These are phyloP conservation scores for Phortica magna DNA, from an alignment of 2,888 invertebrate species.

Conservation along the genomic window DNA sequence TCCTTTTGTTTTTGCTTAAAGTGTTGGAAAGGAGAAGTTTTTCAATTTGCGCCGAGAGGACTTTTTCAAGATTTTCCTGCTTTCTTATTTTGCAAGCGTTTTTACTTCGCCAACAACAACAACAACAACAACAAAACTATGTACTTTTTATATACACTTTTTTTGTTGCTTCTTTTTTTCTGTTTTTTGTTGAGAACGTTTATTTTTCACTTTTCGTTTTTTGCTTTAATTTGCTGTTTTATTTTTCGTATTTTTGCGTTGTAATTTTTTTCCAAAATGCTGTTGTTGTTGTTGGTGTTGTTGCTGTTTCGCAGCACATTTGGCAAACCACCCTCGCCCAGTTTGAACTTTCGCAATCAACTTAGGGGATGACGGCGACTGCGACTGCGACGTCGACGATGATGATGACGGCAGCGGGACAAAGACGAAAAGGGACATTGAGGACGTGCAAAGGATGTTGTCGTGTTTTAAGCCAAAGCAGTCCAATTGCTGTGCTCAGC, in stretches of 20 bases:
- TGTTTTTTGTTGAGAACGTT: background rate
- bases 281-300: slow-evolving; percentile 33
- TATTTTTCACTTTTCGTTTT: slow-evolving; percentile 38
- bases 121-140: background rate
- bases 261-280: slow-evolving; percentile 2
- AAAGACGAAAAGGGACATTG: background rate
- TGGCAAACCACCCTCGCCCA: slow-evolving; percentile 62
- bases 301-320: slow-evolving; percentile 45
- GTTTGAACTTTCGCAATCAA: slow-evolving; percentile 31
- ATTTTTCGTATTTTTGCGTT: background rate
- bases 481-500: slow-evolving; percentile 2
- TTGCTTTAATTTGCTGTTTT: slow-evolving; percentile 48
- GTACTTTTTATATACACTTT: background rate
- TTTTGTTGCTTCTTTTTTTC: background rate
- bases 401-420: slow-evolving; percentile 32
- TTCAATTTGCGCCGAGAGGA: background rate
- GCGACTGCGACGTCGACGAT: slow-evolving; percentile 36
- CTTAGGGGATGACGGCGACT: slow-evolving; percentile 35
- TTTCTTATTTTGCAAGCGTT: background rate
- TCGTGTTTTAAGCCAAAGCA: slow-evolving; percentile 18
- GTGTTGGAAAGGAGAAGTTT: background rate
- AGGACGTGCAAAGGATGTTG: background rate
- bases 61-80: slow-evolving; percentile 57
- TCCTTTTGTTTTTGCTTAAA: slow-evolving; percentile 38
- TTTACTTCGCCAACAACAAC: background rate